Evolutionary conservation across 2,888 invertebrate genomes (phyloP), one percentile per base, ranked within the genome.

Genomic region (Lasioglossum calceatum): DNA sequence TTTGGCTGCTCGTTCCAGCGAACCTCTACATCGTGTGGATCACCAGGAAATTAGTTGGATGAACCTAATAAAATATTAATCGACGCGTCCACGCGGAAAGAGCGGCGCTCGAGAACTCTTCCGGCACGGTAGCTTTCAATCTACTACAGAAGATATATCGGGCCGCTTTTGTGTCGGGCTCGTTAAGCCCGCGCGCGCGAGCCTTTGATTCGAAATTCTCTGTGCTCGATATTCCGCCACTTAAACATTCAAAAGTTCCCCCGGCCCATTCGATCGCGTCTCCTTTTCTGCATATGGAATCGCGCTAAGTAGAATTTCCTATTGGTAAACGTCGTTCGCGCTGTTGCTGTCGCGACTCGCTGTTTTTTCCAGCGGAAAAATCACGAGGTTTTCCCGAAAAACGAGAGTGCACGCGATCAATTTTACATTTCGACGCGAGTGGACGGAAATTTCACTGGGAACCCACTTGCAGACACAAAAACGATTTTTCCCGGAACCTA

Each of bases 41-140:
- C 54, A 54, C 23, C 61, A 32, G 14, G n/a, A n/a, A 36, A 67
- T 67, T 67, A 67, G 67, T 36, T 36, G 67, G 67, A 36, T 16
- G 32, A 7, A 64, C 27, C 61, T 64, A 64, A 36, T 67, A 32
- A 67, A 67, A 67, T 67, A 36, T 36, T 67, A 67, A 67, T 16
- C 8, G 36, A 36, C 32, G 67, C 67, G 67, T 67, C 2, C 19
- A 36, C 32, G 4, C 36, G 36, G 36, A 36, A 67, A 36, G 64
- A 67, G 64, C 64, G 19, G 36, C 32, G 64, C 7, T 32, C 36
- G 64, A 67, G 67, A 67, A 67, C 67, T 67, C 67, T 67, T 67
- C 19, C 16, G 7, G 19, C 19, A 19, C 1, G 19, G 8, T 8
- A 32, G 50, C 36, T 67, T 67, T 67, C 36, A 19, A 36, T 67